Conservation (phyloP, 1,140 invertebrate genomes). For the Dryas iulia region DNA sequence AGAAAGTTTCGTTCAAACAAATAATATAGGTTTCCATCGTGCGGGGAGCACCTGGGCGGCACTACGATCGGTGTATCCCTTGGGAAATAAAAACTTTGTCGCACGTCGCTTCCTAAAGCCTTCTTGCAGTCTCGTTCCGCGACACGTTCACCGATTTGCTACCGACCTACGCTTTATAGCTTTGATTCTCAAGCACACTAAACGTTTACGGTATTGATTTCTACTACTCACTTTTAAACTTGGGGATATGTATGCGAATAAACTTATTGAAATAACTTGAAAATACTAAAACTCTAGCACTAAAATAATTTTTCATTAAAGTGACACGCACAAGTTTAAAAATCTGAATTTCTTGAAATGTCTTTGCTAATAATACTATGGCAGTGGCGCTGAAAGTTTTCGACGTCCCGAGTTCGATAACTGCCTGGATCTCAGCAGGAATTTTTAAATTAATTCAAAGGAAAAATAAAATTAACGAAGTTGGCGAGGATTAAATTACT, state of each 20-base stretch:
- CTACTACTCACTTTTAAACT: constrained; percentile 40
- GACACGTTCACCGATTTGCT: constrained; percentile 68
- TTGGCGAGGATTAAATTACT: constrained; percentile 67
- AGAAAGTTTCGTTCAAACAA: constrained; percentile 78
- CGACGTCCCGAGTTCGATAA: constrained; percentile 67
- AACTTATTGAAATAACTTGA: background rate
- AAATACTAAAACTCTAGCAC: background rate
- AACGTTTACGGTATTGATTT: constrained; percentile 70
- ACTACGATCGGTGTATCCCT: constrained; percentile 74
- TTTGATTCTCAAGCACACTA: constrained; percentile 68
- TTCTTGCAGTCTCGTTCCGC: constrained; percentile 62
- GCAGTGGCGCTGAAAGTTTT: constrained; percentile 57
- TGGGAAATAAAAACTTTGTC: constrained; percentile 80
- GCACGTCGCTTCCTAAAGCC: constrained; percentile 77
- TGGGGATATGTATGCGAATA: background rate
- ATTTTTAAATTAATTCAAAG: constrained; percentile 75
- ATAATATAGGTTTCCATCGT: constrained; percentile 77
- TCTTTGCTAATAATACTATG: constrained; percentile 62
- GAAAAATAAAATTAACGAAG: constrained; percentile 73
- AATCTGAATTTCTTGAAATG: constrained; percentile 56
- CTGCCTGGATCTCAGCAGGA: constrained; percentile 60
- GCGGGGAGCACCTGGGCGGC: constrained; percentile 73
- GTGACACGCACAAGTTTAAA: constrained; percentile 29
- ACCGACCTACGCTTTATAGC: constrained; percentile 64
- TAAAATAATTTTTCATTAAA: constrained; percentile 14